These are phyloP conservation scores for Cirrhinus molitorella DNA, from an alignment of 2,797 vertebrate genomes.

Conservation along the genomic window DNA sequence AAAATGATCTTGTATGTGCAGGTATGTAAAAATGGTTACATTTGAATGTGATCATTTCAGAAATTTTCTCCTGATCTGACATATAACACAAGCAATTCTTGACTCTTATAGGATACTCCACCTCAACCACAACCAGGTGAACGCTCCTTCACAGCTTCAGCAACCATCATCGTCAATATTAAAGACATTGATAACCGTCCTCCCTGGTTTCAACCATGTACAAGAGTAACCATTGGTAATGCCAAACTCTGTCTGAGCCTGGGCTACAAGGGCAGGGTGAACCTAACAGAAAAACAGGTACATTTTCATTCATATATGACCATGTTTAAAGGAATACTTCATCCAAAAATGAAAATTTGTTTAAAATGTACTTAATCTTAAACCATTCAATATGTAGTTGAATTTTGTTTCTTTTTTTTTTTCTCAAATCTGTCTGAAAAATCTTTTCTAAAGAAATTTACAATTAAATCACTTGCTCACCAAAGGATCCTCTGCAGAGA, in stretches of 20 bases:
- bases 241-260: conserved; percentile 80
- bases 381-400: neutral
- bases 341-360: neutral
- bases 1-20: conserved; percentile 78
- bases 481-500: neutral
- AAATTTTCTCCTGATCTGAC: neutral
- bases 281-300: conserved; percentile 82
- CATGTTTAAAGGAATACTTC: neutral
- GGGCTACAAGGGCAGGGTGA: conserved; percentile 80
- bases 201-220: conserved; percentile 84
- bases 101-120: conserved; percentile 75
- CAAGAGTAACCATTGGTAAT: conserved; percentile 68
- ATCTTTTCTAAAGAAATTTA: no score
- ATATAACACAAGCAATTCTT: neutral
- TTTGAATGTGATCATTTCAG: neutral
- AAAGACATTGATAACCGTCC: conserved; percentile 82
- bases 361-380: neutral
- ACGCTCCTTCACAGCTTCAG: conserved; percentile 78
- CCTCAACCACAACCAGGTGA: conserved; percentile 68
- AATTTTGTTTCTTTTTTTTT: no score
- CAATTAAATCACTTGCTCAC: neutral
- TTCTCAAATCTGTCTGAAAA: no score
- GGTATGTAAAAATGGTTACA: conserved; percentile 66
- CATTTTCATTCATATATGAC: neutral
- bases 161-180: conserved; percentile 77